A percentile compares a stretch with the other conserved stretches of the same genome.
Evolutionary conservation across 2,888 invertebrate species (phyloP).

Genomic region (Platerodrilus igneus): DNA sequence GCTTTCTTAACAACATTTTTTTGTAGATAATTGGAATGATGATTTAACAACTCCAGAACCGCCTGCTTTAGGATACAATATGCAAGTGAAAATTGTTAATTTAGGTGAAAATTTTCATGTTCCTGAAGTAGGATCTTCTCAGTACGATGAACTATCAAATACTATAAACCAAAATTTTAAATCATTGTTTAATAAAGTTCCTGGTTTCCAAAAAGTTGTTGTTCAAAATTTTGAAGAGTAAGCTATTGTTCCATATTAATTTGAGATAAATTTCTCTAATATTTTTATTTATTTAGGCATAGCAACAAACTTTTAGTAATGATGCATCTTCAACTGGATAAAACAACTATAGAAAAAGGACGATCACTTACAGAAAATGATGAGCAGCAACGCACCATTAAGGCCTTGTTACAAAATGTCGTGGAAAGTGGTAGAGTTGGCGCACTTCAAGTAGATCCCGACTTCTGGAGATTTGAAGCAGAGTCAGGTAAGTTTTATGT

Average conservation of each 20-base stretch:
- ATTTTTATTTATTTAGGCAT: conserved; percentile 43
- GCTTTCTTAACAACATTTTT: conserved; percentile 2
- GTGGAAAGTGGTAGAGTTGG: conserved; percentile 72
- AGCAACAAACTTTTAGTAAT: conserved; percentile 70
- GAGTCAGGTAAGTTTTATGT: conserved; percentile 58
- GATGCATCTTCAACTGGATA: conserved; percentile 71
- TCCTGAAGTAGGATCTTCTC: conserved; percentile 66
- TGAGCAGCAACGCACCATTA: conserved; percentile 41
- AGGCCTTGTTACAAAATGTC: conserved; percentile 63
- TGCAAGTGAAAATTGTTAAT: conserved; percentile 69
- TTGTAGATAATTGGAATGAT: conserved; percentile 53
- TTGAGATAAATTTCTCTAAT: not conserved
- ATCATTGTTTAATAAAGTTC: conserved; percentile 56
- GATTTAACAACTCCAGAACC: conserved; percentile 58
- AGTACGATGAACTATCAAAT: conserved; percentile 67
- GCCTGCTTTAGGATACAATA: conserved; percentile 63
- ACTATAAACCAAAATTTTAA: conserved; percentile 62
- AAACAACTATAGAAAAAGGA: conserved; percentile 59
- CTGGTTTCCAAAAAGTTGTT: conserved; percentile 68
- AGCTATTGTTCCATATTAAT: conserved; percentile 36
- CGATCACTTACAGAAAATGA: conserved; percentile 46
- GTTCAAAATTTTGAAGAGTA: conserved; percentile 69
- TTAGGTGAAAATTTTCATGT: conserved; percentile 72
- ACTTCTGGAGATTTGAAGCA: conserved; percentile 69
- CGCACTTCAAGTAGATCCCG: conserved; percentile 74